These are phyloP conservation scores for Ridgeia piscesae DNA, from an alignment of 1,140 invertebrate species.

Conservation along the genomic window DNA sequence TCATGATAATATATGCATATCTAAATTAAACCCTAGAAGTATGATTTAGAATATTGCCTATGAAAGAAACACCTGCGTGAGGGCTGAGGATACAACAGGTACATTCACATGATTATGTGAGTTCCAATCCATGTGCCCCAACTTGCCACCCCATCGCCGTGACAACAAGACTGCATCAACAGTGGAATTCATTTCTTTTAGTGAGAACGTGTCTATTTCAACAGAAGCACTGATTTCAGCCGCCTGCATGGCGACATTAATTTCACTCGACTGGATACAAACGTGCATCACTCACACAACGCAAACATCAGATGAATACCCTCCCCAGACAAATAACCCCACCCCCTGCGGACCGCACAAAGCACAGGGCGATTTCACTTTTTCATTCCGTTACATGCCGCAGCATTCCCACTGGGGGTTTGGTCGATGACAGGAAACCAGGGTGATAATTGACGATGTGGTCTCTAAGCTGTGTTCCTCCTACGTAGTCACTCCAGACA, in stretches of 20 bases:
- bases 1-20: background rate
- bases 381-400: background rate
- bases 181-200: background rate
- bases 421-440: background rate
- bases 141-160: background rate
- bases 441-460: background rate
- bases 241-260: background rate
- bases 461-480: background rate
- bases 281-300: constrained; percentile 12
- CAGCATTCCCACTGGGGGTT: background rate
- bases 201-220: background rate
- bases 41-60: no score
- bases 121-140: background rate
- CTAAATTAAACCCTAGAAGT: no score
- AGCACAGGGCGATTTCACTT: background rate
- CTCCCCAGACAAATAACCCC: background rate
- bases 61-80: background rate
- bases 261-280: background rate
- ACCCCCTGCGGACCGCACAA: background rate
- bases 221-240: background rate
- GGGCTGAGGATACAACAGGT: background rate
- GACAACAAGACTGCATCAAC: background rate
- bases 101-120: background rate
- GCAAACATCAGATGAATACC: background rate
- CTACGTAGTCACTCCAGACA: background rate